phyloP scores from a whole-genome alignment of 2,113 vertebrate genomes.

The Erythrocercus mccallii region DNA sequence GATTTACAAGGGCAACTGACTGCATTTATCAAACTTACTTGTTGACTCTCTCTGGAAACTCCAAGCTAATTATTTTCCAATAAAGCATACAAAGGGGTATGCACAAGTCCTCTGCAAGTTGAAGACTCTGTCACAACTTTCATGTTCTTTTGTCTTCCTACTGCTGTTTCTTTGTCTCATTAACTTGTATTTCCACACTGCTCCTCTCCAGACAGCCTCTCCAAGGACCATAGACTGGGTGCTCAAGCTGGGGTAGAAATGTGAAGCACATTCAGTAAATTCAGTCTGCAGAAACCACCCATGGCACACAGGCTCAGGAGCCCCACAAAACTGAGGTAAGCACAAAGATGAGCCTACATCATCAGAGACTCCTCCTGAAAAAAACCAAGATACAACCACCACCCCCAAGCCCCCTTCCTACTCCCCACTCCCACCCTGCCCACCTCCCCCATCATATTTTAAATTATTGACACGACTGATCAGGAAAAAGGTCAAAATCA shows the following conservation, averaged over 20 bases:
- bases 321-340: background rate
- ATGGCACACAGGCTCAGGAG: background rate
- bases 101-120: rapidly evolving
- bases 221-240: background rate
- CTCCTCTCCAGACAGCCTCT: background rate
- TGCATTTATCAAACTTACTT: background rate
- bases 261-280: background rate
- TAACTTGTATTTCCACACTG: background rate
- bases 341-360: background rate
- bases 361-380: background rate
- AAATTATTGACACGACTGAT: background rate
- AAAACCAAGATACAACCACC: rapidly evolving
- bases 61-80: background rate
- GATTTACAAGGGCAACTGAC: background rate
- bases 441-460: background rate
- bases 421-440: too few species aligned
- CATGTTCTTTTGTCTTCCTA: background rate
- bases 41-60: background rate
- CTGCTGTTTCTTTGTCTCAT: background rate
- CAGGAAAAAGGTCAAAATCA: background rate
- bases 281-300: background rate
- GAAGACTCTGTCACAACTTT: background rate
- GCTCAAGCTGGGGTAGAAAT: background rate
- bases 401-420: rapidly evolving
- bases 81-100: background rate